Evolutionary conservation across 2,113 vertebrate genomes (phyloP).

Genomic region (Sinosuthora webbiana): DNA sequence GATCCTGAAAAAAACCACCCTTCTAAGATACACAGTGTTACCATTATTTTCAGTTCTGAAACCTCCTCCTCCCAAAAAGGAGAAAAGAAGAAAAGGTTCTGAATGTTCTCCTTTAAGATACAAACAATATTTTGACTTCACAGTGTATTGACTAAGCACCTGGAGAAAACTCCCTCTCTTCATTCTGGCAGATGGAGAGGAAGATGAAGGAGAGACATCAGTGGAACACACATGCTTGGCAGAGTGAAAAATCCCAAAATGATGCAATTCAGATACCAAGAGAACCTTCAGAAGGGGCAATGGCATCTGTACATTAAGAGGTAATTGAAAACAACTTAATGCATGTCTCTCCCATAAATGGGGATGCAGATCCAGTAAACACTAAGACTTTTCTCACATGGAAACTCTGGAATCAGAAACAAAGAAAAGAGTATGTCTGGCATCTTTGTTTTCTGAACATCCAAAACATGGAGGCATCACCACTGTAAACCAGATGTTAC

Average conservation of each 20-base stretch:
- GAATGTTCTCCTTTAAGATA: not conserved
- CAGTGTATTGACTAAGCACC: not conserved
- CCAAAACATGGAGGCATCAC: not conserved
- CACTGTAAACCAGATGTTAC: not conserved
- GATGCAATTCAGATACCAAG: not conserved
- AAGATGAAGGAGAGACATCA: not conserved
- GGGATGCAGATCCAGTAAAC: not conserved
- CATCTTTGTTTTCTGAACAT: not conserved
- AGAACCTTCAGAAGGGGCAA: not conserved
- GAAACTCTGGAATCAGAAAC: not conserved
- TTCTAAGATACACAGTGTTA: not conserved
- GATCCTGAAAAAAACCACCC: not conserved
- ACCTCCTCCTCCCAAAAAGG: not conserved
- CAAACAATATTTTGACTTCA: not conserved
- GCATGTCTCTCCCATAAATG: not conserved
- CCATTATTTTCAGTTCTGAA: not conserved
- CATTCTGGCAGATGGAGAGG: not conserved
- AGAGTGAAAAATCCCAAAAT: not conserved
- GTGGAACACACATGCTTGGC: fast-evolving
- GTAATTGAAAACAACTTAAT: not conserved
- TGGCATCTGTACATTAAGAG: not conserved
- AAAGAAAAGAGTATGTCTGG: not conserved
- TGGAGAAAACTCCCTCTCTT: not conserved
- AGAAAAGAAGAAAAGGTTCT: not conserved
- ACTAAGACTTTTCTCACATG: not conserved